Conservation (phyloP, 2,888 invertebrate species). For the Luffia ferchaultella region DNA sequence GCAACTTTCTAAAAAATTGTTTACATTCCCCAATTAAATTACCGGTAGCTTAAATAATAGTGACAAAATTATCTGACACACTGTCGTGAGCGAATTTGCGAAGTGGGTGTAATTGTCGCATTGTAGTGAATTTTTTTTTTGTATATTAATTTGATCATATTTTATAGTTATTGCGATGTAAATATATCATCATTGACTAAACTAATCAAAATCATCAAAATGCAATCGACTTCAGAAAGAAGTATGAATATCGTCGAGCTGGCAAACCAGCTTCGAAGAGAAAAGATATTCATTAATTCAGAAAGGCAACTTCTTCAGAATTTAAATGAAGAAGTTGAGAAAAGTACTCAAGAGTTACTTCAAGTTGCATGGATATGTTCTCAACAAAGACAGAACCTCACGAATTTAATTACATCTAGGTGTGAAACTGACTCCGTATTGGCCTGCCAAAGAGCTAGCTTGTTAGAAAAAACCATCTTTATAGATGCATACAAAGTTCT, state of each 20-base stretch:
- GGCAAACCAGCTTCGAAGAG: constrained; percentile 76
- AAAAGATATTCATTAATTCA: constrained; percentile 85
- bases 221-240: constrained; percentile 56
- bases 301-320: constrained; percentile 84
- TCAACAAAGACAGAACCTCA: constrained; percentile 84
- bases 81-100: not conserved
- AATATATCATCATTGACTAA: not conserved
- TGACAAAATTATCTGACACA: no score
- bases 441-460: constrained; percentile 73
- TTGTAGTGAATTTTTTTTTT: not conserved
- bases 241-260: constrained; percentile 59
- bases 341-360: constrained; percentile 60
- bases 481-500: constrained; percentile 84
- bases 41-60: no score
- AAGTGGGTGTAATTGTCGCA: not conserved
- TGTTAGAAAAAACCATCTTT: constrained; percentile 65
- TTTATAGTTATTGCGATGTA: not conserved
- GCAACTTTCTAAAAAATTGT: no score
- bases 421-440: constrained; percentile 79
- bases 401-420: constrained; percentile 76
- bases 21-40: no score
- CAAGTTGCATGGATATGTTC: constrained; percentile 89
- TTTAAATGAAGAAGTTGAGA: constrained; percentile 76
- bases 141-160: no score
- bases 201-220: constrained; percentile 28